phyloP scores from a whole-genome alignment of 2,113 vertebrate species.

The Podocnemis expansa region DNA sequence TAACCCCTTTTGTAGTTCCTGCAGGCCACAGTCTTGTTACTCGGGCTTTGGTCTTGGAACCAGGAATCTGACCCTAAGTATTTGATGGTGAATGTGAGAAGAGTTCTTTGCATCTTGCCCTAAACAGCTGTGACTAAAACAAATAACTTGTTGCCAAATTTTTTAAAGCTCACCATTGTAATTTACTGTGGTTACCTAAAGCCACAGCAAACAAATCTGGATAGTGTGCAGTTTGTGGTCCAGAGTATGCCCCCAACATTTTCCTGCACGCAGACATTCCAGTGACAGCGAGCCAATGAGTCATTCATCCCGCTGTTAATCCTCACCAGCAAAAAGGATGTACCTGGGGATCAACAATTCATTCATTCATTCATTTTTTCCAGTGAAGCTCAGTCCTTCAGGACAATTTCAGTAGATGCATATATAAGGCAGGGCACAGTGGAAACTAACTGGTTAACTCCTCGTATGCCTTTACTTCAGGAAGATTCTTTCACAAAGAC shows the following conservation, averaged over 20 bases:
- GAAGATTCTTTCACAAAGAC: not conserved
- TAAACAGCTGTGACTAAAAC: constrained; percentile 11
- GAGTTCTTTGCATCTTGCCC: not conserved
- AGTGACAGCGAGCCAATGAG: not conserved
- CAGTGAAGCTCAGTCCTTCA: not conserved
- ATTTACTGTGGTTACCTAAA: not conserved
- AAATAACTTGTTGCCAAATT: not conserved
- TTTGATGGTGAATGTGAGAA: not conserved
- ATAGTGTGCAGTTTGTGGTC: constrained; percentile 5
- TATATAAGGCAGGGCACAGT: not conserved
- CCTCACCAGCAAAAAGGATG: not conserved
- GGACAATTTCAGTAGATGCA: not conserved
- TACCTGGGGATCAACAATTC: constrained; percentile 8
- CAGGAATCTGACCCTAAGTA: not conserved
- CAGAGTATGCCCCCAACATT: not conserved
- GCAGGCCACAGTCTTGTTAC: not conserved
- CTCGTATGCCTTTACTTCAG: not conserved
- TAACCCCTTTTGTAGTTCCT: not conserved
- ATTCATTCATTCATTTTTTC: not conserved
- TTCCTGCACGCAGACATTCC: not conserved
- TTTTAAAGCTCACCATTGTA: not conserved
- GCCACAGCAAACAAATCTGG: constrained; percentile 1
- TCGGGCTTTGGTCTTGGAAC: not conserved
- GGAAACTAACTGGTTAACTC: not conserved
- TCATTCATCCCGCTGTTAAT: not conserved